A percentile compares a stretch with the other conserved stretches of the same genome.
These are phyloP conservation scores for Anarsia innoxiella DNA, from an alignment of 2,888 invertebrate species.

Conservation along the genomic window DNA sequence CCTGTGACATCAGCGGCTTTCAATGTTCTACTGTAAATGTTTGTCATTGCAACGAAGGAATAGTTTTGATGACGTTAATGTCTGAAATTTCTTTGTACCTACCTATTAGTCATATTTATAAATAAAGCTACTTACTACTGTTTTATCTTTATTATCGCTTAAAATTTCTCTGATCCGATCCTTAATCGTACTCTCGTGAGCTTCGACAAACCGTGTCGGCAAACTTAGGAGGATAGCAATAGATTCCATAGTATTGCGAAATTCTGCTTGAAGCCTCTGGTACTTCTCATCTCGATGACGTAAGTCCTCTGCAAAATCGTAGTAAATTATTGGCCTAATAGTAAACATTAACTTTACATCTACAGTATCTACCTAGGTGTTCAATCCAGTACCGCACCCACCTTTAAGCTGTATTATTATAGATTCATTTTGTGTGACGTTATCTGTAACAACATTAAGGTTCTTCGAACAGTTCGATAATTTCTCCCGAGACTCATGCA, in stretches of 20 bases:
- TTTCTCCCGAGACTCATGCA: conserved; percentile 81
- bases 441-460: conserved; percentile 79
- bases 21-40: no score
- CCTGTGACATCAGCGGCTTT: no score
- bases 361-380: not conserved
- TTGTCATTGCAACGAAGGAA: no score
- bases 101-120: no score
- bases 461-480: conserved; percentile 78
- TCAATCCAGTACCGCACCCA: no score
- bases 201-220: conserved; percentile 83
- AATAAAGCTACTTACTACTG: conserved; percentile 73
- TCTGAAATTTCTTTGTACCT: no score
- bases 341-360: not conserved
- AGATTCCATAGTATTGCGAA: conserved; percentile 81
- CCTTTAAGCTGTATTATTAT: conserved; percentile 81
- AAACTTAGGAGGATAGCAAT: conserved; percentile 81
- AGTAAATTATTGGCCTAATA: not conserved
- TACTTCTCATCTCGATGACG: conserved; percentile 81
- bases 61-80: no score
- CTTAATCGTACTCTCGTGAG: conserved; percentile 85
- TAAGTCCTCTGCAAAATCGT: conserved; percentile 79
- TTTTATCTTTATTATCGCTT: conserved; percentile 85
- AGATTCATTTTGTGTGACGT: conserved; percentile 81
- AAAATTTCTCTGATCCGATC: conserved; percentile 86
- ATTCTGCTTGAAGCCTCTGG: conserved; percentile 79